Conservation (phyloP, 2,888 invertebrate species). For the Nomada ruficornis region DNA sequence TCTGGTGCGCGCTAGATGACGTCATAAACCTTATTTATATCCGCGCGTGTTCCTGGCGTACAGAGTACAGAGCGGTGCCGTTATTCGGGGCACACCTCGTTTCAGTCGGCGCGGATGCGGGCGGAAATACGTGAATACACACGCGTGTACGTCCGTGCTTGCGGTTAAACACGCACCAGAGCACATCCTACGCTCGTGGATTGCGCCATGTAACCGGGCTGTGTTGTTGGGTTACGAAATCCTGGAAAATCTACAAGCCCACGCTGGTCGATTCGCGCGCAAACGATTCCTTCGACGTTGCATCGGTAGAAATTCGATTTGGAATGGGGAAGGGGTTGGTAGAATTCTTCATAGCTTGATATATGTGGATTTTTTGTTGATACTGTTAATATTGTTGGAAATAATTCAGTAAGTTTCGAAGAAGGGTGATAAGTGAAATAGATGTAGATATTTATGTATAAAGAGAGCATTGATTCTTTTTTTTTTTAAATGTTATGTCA, state of each 20-base stretch:
- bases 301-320: neutral
- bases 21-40: conserved; percentile 76
- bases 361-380: too few species aligned
- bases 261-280: conserved; percentile 6
- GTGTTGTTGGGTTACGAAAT: conserved; percentile 67
- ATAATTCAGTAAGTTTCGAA: too few species aligned
- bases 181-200: conserved; percentile 59
- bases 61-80: conserved; percentile 58
- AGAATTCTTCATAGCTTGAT: too few species aligned
- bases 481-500: too few species aligned
- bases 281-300: conserved; percentile 13
- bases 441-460: too few species aligned
- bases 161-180: conserved; percentile 50
- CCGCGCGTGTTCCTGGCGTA: conserved; percentile 64
- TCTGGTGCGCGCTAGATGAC: conserved; percentile 62
- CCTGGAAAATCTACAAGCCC: conserved; percentile 67
- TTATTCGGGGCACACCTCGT: conserved; percentile 62
- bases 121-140: conserved; percentile 55
- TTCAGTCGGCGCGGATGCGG: conserved; percentile 55
- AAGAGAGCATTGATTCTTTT: too few species aligned
- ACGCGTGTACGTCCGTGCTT: conserved; percentile 44
- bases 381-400: too few species aligned
- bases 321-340: too few species aligned
- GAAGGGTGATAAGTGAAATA: too few species aligned
- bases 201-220: conserved; percentile 55